phyloP scores from a whole-genome alignment of 2,888 invertebrate species.

The Phengaris arion region DNA sequence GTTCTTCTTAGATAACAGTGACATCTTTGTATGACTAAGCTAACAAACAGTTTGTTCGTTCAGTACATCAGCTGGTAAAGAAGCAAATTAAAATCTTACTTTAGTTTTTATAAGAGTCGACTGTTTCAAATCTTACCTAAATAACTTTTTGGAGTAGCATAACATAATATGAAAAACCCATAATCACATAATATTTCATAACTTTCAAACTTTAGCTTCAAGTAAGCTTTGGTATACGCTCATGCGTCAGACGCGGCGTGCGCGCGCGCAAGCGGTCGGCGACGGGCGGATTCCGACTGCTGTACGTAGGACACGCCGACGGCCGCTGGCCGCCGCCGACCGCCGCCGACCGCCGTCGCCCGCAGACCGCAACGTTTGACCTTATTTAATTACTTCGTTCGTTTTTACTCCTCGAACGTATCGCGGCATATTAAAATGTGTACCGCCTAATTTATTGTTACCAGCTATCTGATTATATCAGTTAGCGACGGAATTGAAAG shows the following conservation, averaged over 20 bases:
- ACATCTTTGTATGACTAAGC: not conserved
- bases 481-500: conserved; percentile 17
- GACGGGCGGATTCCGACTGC: conserved; percentile 53
- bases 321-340: conserved; percentile 47
- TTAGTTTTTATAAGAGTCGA: not conserved
- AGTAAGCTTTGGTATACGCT: conserved; percentile 1
- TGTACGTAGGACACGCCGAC: conserved; percentile 50
- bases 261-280: conserved; percentile 48
- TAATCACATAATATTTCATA: not conserved
- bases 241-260: conserved; percentile 14
- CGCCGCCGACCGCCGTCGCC: conserved; percentile 30
- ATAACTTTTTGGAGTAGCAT: not conserved
- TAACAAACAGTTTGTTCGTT: not conserved
- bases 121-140: conserved; percentile 3
- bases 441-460: conserved; percentile 69
- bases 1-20: not conserved
- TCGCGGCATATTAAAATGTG: conserved; percentile 71
- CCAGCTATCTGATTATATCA: conserved; percentile 56
- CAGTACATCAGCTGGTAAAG: not conserved
- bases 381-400: conserved; percentile 79
- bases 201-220: not conserved
- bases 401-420: conserved; percentile 76
- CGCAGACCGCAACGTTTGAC: conserved; percentile 70
- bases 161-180: not conserved
- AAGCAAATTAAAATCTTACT: not conserved